These are phyloP conservation scores for Orbicella faveolata DNA, from an alignment of 64 coral and sea anemone genomes.

Conservation along the genomic window DNA sequence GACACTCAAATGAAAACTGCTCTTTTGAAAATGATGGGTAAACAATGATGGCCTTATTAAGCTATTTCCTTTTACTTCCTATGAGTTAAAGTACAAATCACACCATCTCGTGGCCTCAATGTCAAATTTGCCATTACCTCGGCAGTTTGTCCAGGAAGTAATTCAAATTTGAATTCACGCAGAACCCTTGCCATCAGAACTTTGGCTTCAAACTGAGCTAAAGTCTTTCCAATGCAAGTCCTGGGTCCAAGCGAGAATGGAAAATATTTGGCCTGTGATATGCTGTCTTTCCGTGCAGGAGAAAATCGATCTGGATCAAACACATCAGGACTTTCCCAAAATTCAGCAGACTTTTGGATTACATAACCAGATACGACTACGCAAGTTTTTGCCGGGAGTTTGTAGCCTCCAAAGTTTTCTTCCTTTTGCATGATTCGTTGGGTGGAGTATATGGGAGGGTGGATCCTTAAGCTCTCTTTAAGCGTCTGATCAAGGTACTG, in stretches of 20 bases:
- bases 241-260: conserved; percentile 65
- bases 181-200: conserved; percentile 57
- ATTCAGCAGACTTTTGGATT: conserved; percentile 3
- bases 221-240: conserved; percentile 53
- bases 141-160: conserved; percentile 58
- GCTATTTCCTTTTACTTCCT: not conserved
- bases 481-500: conserved; percentile 72
- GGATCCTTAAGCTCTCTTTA: conserved; percentile 64
- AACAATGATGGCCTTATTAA: no score
- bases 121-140: conserved; percentile 20
- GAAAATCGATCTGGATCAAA: conserved; percentile 44
- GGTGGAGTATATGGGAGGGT: conserved; percentile 47
- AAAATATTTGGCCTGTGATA: conserved; percentile 41
- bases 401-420: conserved; percentile 3
- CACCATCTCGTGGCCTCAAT: conserved; percentile 37
- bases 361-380: not conserved
- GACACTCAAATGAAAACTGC: no score
- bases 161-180: conserved; percentile 31
- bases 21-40: no score
- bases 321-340: conserved; percentile 11
- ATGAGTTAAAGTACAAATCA: conserved; percentile 21
- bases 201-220: conserved; percentile 62
- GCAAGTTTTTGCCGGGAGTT: not conserved
- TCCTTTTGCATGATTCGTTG: conserved; percentile 21
- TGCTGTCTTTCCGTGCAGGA: not conserved